phyloP scores from a whole-genome alignment of 2,888 invertebrate genomes.

The Carabus problematicus region DNA sequence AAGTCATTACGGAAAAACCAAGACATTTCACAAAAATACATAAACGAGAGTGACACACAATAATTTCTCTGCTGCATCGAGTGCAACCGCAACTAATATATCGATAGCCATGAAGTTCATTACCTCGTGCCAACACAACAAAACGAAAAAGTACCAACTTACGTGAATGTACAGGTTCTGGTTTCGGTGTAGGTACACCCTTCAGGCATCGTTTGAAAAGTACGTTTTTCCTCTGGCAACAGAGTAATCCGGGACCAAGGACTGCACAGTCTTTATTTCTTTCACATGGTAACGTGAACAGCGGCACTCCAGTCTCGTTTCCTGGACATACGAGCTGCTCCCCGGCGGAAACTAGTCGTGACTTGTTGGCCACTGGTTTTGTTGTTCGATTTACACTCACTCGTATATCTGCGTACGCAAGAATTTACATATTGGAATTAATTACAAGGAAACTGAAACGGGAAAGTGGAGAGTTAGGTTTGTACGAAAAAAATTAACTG shows the following conservation, averaged over 20 bases:
- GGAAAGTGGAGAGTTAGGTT: neutral
- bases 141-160: constrained; percentile 46
- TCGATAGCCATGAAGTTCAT: too few relatives aligned
- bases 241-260: constrained; percentile 64
- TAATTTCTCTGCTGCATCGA: too few relatives aligned
- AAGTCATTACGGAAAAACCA: too few relatives aligned
- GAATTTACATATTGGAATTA: neutral
- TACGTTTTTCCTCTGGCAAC: constrained; percentile 61
- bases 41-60: too few relatives aligned
- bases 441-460: constrained; percentile 5
- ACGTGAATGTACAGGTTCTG: constrained; percentile 58
- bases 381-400: neutral
- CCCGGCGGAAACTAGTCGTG: constrained; percentile 16
- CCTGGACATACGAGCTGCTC: constrained; percentile 48
- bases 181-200: constrained; percentile 63
- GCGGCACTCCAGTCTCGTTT: constrained; percentile 46
- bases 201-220: constrained; percentile 59
- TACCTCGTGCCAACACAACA: too few relatives aligned
- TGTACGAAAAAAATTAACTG: neutral
- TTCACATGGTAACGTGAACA: constrained; percentile 66
- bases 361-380: constrained; percentile 7
- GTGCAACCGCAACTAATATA: too few relatives aligned
- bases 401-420: neutral
- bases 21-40: too few relatives aligned
- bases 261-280: constrained; percentile 63